Conservation (phyloP, 2,888 invertebrate genomes). For the Synergus laeviventris region DNA sequence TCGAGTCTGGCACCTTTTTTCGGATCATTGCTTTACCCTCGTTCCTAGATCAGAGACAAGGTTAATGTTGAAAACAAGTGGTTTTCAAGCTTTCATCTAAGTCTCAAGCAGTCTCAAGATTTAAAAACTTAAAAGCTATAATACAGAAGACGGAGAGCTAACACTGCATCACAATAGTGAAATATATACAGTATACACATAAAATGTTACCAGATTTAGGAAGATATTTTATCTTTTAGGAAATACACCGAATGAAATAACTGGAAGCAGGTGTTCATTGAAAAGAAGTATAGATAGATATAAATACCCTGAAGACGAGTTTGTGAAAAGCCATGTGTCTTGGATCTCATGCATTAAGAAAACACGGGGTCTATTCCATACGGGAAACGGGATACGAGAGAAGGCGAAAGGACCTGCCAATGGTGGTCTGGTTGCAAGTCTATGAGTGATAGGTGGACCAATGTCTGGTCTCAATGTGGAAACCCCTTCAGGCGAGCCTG, state of each 20-base stretch:
- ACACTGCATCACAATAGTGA: background rate
- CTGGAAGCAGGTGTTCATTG: constrained; percentile 35
- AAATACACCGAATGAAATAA: constrained; percentile 35
- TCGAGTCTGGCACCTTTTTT: constrained; percentile 86
- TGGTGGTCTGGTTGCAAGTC: constrained; percentile 81
- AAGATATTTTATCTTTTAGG: background rate
- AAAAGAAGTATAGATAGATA: constrained; percentile 54
- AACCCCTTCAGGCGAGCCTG: constrained; percentile 67
- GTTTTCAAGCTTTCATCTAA: constrained; percentile 12
- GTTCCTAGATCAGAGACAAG: constrained; percentile 68
- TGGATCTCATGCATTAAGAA: constrained; percentile 84
- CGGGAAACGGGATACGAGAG: constrained; percentile 89
- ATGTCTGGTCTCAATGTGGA: constrained; percentile 76
- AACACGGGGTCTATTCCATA: constrained; percentile 87
- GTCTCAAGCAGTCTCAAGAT: constrained; percentile 9
- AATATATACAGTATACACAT: background rate
- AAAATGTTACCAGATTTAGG: constrained; percentile 2
- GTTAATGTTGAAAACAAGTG: constrained; percentile 15
- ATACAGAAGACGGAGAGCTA: constrained; percentile 17
- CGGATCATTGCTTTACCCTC: constrained; percentile 80
- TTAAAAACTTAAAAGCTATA: constrained; percentile 1
- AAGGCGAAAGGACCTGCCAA: constrained; percentile 94
- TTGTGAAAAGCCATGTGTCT: constrained; percentile 89
- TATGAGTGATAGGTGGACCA: constrained; percentile 77
- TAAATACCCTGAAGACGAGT: constrained; percentile 86